Base-by-base conservation (phyloP, 2,797 vertebrate species). In the Rhinella marina region DNA sequence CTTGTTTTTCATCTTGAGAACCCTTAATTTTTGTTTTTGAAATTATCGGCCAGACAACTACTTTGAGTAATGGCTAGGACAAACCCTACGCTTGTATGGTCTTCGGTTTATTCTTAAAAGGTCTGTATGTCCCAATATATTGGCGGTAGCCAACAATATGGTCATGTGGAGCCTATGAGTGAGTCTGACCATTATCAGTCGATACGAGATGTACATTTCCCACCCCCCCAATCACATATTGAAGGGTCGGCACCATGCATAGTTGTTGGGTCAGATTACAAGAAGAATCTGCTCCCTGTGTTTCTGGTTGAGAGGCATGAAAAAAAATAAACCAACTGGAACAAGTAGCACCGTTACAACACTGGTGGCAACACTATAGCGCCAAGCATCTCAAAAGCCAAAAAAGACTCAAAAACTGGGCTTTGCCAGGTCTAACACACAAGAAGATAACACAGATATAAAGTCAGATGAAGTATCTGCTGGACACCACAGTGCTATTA, bases 341-440 rank as follows among this genome's bases (percentile, higher is more conserved):
- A 41, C 70, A 73, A 41, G 48, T 73, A 82, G 81, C 41, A 66
- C 81, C 81, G 64, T 32, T 81, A 64, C 59, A 59, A 29, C 14
- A 79, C 8, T 19, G 7, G n/a, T 7, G 3, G 27, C n/a, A 73
- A 73, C 32, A 77, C 75, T 5, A 16, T 16, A 77, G 50, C 12
- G 50, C 50, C 41, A 52, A 76, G 48, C 73, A n/a, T n/a, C 41
- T n/a, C 19, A n/a, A 13, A 76, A 7, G 23, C 23, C 1, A 5
- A 8, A 5, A 8, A 76, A n/a, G 11, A 23, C 11, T 52, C 73
- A 41, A 25, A 1, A 75, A 77, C 10, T 17, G 3, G 66, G 14
- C 6, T 7, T 70, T 70, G 66, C 66, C 66, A 70, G 25, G 13
- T 29, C 64, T 11, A 48, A 72, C 29, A 41, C 41, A 72, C 3